Base-by-base conservation (phyloP, 2,113 vertebrate genomes). In the Leucosticte australis region DNA sequence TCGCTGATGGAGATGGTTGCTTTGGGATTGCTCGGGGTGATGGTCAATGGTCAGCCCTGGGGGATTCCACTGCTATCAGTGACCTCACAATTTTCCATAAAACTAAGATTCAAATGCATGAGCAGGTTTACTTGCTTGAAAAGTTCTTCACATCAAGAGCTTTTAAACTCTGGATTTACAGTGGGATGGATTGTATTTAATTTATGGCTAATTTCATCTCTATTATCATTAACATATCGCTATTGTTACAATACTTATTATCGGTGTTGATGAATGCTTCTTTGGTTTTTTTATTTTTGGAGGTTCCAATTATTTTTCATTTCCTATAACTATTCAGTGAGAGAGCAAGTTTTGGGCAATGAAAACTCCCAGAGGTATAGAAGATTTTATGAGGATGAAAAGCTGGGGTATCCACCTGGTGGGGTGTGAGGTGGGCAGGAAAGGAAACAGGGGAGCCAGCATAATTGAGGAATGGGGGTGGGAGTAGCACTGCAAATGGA, bases 1-100 rank as follows among this genome's bases (percentile, higher is more conserved):
- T 69, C 11, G 0, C 23, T 41, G 35, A 5, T 27, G 62, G 16
- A 68, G 44, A 20, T 0, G 1, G 22, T 24, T 23, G 62, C 35
- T 44, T 56, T 46, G 37, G 63, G 44, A 41, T n/a, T n/a, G 46
- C 49, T 68, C 21, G 18, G 15, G 30, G 13, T 0, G 0, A 33
- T 0, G 47, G 17, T 6, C 30, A 37, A 2, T 20, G 76, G 39
- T 46, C 49, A 52, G 1, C 27, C 47, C 22, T 12, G 24, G 41
- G n/a, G 67, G 23, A 42, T 47, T 67, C 14, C 15, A 7, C 18
- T 27, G 15, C 47, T 18, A 27, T 17, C 50, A 50, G 1, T 15
- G 35, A 65, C 30, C 35, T 39, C 82, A 68, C 31, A 84, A n/a
- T 39, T 27, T 50, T n/a, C 30, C 41, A 16, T 19, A 28, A 56